Conservation (phyloP, 2,113 vertebrate species). For the Ceyx melanurus region DNA sequence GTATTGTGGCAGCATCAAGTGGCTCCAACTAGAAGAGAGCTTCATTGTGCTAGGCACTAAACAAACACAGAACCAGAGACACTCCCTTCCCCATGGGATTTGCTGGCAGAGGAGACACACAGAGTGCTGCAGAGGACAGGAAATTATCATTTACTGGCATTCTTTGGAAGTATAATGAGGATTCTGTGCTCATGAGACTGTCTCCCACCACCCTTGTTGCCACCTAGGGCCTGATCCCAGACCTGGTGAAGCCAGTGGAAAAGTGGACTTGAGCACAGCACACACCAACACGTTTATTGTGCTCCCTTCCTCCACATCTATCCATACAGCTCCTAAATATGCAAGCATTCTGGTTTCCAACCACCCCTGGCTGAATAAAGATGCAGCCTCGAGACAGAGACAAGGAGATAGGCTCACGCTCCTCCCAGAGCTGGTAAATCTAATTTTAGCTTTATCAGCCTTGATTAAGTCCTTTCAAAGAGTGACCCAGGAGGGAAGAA, state of each 20-base stretch:
- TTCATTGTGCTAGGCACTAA: constrained; percentile 41
- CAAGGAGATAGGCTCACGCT: not conserved
- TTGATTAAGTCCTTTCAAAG: constrained; percentile 9
- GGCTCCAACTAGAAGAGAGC: constrained; percentile 29
- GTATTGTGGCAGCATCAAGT: constrained; percentile 43
- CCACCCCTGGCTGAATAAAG: not conserved
- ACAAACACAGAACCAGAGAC: constrained; percentile 26
- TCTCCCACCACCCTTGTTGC: not conserved
- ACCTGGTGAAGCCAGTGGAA: not conserved
- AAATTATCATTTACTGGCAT: constrained; percentile 32
- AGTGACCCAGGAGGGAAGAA: not conserved
- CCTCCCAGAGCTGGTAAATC: not conserved
- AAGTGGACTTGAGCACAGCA: not conserved
- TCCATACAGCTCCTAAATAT: not conserved
- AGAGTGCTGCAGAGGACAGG: constrained; percentile 12
- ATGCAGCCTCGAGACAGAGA: not conserved
- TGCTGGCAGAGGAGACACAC: constrained; percentile 11
- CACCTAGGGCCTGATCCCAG: not conserved
- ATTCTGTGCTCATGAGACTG: not conserved
- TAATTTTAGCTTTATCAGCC: constrained; percentile 46
- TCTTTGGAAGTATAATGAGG: not conserved
- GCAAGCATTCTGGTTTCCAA: not conserved
- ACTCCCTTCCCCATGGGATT: constrained; percentile 46
- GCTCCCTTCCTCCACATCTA: not conserved
- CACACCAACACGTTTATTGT: not conserved